These are phyloP conservation scores for Cervus canadensis DNA, from an alignment of 2,113 vertebrate genomes.

Conservation along the genomic window DNA sequence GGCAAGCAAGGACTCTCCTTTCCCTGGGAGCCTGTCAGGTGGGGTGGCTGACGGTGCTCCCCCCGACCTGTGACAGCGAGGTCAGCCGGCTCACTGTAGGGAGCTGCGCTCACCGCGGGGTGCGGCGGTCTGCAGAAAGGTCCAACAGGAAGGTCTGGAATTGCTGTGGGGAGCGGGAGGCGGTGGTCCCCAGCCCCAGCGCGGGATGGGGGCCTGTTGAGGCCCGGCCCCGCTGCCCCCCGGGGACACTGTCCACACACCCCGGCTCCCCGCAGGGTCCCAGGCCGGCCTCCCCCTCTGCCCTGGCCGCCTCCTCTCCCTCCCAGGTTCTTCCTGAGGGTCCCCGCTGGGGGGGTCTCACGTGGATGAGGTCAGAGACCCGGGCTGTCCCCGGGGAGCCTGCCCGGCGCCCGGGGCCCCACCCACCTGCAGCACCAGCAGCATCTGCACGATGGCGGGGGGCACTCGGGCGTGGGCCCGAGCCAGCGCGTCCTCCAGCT, in stretches of 20 bases:
- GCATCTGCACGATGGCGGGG: conserved; percentile 94
- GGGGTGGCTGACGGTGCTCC: accelerated
- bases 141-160: neutral
- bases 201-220: accelerated
- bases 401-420: accelerated
- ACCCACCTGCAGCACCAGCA: conserved; percentile 93
- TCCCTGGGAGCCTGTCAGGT: neutral
- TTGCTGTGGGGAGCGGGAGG: accelerated
- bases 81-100: accelerated
- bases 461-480: conserved; percentile 90
- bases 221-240: neutral
- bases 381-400: accelerated
- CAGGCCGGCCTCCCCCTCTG: neutral
- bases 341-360: accelerated
- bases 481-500: conserved; percentile 91
- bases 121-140: neutral
- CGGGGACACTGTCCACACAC: too few species aligned
- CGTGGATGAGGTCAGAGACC: accelerated
- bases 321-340: neutral
- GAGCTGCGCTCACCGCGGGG: accelerated
- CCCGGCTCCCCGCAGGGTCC: accelerated
- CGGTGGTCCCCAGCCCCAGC: accelerated
- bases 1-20: neutral
- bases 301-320: neutral
- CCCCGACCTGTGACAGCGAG: accelerated